Base-by-base conservation (phyloP, 2,113 vertebrate genomes). In the Eulacestoma nigropectus region DNA sequence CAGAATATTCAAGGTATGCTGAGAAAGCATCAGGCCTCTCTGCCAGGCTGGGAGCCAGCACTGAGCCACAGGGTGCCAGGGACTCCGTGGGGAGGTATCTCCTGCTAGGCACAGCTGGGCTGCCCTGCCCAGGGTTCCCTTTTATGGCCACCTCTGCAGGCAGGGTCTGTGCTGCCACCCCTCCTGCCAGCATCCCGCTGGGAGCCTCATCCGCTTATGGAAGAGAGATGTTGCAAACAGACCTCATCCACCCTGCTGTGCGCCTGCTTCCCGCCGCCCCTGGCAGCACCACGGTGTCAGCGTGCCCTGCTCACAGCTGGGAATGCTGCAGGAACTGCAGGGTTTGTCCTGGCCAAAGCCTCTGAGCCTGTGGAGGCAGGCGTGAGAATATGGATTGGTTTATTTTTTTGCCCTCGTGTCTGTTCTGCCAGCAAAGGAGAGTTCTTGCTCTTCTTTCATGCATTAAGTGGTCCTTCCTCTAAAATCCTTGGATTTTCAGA, bases 231-330 rank as follows among this genome's bases (percentile, higher is more conserved):
- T 8, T 47, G 67, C 30, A 32, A 21, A 35, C 9, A 25, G 68
- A 37, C 11, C 1, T 2, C 59, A 60, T 56, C 32, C 46, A 2
- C 13, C 57, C 57, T 0, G 0, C 53, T 1, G 0, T 5, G n/a
- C 0, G 12, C 29, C 42, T n/a, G 35, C 49, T 37, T 23, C 50
- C 53, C 8, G 6, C 47, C 53, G 3, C 5, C 63, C 13, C 37
- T 7, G 17, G 46, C 76, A 80, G 59, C 59, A 30, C 30, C 41
- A 4, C 0, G 0, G 19, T 33, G 63, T 35, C 16, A 6, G 57
- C 5, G 4, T 56, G 63, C 62, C 11, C 46, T 63, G 69, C 55
- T 70, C 22, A 1, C 1, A 4, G 37, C 64, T 67, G 64, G 25
- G 75, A 30, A 69, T 87, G 63, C 75, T 62, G 47, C 29, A 69